Evolutionary conservation across 2,113 vertebrate species (phyloP).

Genomic region (Desmodus rotundus): DNA sequence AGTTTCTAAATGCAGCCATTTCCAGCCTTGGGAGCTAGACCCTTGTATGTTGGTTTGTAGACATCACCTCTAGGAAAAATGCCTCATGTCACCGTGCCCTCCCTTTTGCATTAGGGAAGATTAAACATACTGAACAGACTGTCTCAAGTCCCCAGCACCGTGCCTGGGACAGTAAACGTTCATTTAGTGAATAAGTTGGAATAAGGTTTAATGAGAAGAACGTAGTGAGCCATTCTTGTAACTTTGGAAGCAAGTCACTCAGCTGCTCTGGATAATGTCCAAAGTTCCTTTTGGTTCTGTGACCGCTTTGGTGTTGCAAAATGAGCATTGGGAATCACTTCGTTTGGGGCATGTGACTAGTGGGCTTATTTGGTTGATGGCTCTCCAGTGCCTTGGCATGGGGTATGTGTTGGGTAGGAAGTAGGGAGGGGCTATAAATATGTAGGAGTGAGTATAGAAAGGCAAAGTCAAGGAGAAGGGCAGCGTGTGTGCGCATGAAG

Average conservation of each 20-base stretch:
- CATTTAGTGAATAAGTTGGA: slow-evolving; percentile 49
- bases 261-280: background rate
- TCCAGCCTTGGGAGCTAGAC: background rate
- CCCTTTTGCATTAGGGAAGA: background rate
- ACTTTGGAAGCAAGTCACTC: slow-evolving; percentile 50
- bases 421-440: background rate
- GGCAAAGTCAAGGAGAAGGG: background rate
- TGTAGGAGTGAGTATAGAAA: background rate
- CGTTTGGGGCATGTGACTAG: background rate
- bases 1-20: background rate
- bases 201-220: slow-evolving; percentile 38
- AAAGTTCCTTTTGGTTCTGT: slow-evolving; percentile 4
- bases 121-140: background rate
- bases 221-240: slow-evolving; percentile 36
- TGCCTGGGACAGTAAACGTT: background rate
- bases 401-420: background rate
- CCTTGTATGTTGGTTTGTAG: background rate
- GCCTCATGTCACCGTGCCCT: fast-evolving
- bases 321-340: background rate
- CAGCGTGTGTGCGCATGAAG: background rate
- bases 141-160: background rate
- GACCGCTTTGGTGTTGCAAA: slow-evolving; percentile 27
- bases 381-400: background rate
- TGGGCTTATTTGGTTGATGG: background rate
- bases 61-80: background rate